Evolutionary conservation across 1,140 invertebrate species (phyloP), one percentile per base, ranked within the genome.

Genomic region (Battus philenor): DNA sequence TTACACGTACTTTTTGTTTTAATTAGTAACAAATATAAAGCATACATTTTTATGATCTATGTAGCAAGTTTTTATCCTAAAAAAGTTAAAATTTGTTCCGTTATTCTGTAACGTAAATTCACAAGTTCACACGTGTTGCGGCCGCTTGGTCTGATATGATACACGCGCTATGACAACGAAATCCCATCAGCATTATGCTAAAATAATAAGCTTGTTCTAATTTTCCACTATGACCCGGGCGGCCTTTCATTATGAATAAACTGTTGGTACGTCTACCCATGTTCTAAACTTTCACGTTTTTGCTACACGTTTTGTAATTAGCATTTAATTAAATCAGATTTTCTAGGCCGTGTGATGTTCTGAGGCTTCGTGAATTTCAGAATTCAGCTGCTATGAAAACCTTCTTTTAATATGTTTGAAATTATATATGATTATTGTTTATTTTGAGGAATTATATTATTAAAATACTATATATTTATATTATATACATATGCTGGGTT

Each of bases 151-250:
- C 24, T 27, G 29, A 38, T 45, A 51, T 48, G 54, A 53, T 53
- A 57, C 44, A 26, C 49, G 54, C 12, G 33, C 49, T 44, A 44
- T 62, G 73, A 74, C 70, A 77, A 51, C 70, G 54, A 70, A 77
- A 72, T 68, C 71, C 73, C 73, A 76, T 76, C 73, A 76, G 60
- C 67, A 69, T 73, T 71, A 73, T 65, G 65, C 56, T 65, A 59
- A 41, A 41, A 41, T 73, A 76, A 76, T 76, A 73, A 70, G 60
- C 65, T 55, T 51, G 54, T 53, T 53, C 54, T 59, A 61, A 68
- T 70, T 66, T 76, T 60, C 62, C 48, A 47, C 44, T 56, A 49
- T 30, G 55, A 59, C 57, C 50, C 49, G 33, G 58, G 59, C 57
- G 49, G 54, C 50, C 60, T 72, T 75, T 62, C 64, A 72, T 70